These are phyloP conservation scores for Cloeon dipterum DNA, from an alignment of 2,888 invertebrate genomes.

Conservation along the genomic window DNA sequence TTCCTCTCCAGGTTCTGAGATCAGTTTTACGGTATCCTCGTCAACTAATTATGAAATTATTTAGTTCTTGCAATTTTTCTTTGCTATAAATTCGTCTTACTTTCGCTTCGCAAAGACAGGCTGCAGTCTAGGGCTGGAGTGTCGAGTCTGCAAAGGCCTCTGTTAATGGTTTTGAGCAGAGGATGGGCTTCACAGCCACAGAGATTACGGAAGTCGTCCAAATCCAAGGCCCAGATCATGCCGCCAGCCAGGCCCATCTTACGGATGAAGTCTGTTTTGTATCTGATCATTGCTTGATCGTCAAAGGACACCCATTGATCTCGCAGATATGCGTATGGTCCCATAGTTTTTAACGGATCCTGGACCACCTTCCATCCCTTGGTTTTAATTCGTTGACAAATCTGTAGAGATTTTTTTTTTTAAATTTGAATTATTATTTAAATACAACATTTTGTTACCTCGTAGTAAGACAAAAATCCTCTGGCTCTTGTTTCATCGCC, in stretches of 20 bases:
- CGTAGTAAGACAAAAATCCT: constrained; percentile 74
- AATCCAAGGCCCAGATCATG: constrained; percentile 55
- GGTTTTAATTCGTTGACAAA: constrained; percentile 32
- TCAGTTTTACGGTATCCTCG: too few relatives aligned
- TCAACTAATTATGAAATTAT: too few relatives aligned
- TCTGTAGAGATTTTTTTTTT: too few relatives aligned
- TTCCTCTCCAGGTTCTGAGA: neutral
- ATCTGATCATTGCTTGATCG: constrained; percentile 32
- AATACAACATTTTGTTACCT: constrained; percentile 24
- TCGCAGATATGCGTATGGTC: constrained; percentile 45
- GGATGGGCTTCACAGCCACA: constrained; percentile 69
- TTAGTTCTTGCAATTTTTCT: too few relatives aligned
- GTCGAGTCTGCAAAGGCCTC: constrained; percentile 45
- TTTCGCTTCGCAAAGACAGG: neutral
- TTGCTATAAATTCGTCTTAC: too few relatives aligned
- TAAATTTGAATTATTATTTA: neutral
- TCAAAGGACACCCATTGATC: constrained; percentile 65
- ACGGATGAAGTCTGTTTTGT: constrained; percentile 34
- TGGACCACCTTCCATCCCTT: constrained; percentile 36
- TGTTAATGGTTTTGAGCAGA: constrained; percentile 52
- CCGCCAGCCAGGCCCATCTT: constrained; percentile 39
- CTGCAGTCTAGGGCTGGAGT: constrained; percentile 36
- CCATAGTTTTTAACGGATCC: constrained; percentile 33
- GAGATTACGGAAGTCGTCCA: constrained; percentile 48
- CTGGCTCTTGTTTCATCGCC: constrained; percentile 70